Percentiles rank a stretch among this genome's conserved stretches.
Evolutionary conservation across 2,797 vertebrate species (phyloP).

Genomic region (Pogonophryne albipinna): DNA sequence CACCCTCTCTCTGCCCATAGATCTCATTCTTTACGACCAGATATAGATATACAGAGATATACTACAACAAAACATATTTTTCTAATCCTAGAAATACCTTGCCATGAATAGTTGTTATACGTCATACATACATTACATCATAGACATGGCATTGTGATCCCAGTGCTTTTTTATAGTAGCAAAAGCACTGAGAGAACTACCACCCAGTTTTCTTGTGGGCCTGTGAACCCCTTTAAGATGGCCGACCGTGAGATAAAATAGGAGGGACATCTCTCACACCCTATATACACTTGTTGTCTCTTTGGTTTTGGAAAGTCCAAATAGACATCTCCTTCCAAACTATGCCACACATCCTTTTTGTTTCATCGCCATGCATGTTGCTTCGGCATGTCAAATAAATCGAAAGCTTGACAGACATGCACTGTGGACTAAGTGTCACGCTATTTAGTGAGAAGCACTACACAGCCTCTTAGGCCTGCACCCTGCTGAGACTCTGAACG

Average conservation of each 20-base stretch:
- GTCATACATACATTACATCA: no score
- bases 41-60: constrained; percentile 4
- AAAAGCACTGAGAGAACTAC: no score
- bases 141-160: no score
- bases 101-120: no score
- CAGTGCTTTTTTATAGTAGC: no score
- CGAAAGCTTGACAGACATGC: not conserved
- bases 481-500: constrained; percentile 35
- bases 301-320: not conserved
- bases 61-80: no score
- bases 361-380: not conserved
- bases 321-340: constrained; percentile 1
- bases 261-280: no score
- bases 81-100: no score
- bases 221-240: no score
- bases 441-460: not conserved
- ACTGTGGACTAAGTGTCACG: constrained; percentile 2
- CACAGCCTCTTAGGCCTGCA: not conserved
- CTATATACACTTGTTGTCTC: not conserved
- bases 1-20: constrained; percentile 26
- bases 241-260: no score
- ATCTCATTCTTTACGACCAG: constrained; percentile 41
- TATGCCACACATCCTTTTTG: not conserved
- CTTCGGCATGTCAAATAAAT: not conserved
- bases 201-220: no score